Percentiles rank a stretch among this genome's conserved stretches.
phyloP scores from a whole-genome alignment of 2,888 invertebrate species.

The Caenorhabditis sinica region DNA sequence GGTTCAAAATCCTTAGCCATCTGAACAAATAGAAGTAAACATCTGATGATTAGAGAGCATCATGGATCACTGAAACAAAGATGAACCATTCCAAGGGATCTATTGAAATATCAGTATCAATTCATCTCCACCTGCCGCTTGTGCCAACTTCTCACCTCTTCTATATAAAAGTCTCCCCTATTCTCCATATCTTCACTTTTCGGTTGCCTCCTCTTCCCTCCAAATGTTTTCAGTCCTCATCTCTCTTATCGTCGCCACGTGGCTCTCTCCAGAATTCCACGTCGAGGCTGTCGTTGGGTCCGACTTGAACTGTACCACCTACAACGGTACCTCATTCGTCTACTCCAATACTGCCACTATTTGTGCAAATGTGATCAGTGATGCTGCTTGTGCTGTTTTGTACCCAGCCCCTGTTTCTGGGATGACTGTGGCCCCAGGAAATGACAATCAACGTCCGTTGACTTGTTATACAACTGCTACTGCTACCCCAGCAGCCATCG shows the following conservation, averaged over 20 bases:
- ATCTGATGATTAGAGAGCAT: constrained; percentile 1
- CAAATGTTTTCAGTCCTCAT: constrained; percentile 21
- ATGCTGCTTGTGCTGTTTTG: constrained; percentile 46
- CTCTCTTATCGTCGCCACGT: constrained; percentile 20
- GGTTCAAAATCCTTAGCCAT: constrained; percentile 4
- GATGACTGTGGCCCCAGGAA: constrained; percentile 36
- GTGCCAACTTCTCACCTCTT: constrained; percentile 2
- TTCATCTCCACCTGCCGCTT: constrained; percentile 3
- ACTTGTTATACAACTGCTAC: constrained; percentile 52
- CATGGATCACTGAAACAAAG: constrained; percentile 38
- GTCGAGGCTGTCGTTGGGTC: constrained; percentile 19
- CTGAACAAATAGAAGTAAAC: constrained; percentile 35
- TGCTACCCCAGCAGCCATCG: constrained; percentile 43
- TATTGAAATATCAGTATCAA: constrained; percentile 44
- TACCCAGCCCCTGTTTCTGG: constrained; percentile 34
- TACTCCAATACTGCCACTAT: constrained; percentile 50
- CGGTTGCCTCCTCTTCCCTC: constrained; percentile 6
- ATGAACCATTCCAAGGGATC: constrained; percentile 5
- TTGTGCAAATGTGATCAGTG: constrained; percentile 44
- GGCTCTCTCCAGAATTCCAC: constrained; percentile 14
- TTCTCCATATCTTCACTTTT: constrained; percentile 12
- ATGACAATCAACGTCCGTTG: constrained; percentile 34
- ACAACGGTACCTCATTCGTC: constrained; percentile 47
- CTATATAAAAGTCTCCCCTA: constrained; percentile 9
- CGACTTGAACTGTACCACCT: constrained; percentile 47